A percentile compares a stretch with the other conserved stretches of the same genome.
phyloP scores from a whole-genome alignment of 2,797 vertebrate genomes.

The Melanotaenia trifasciata region DNA sequence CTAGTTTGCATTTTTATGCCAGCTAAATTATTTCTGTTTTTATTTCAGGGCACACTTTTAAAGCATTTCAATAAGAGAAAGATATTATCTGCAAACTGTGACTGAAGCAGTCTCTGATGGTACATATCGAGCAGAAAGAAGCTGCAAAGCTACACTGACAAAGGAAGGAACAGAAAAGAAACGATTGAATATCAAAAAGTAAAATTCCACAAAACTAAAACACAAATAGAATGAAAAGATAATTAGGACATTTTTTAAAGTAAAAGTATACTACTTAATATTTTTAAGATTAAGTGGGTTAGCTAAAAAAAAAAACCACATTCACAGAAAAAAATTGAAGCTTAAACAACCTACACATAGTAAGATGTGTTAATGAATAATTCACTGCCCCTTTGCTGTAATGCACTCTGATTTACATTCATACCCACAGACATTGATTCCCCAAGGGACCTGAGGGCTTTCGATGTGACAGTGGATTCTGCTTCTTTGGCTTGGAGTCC shows the following conservation, averaged over 20 bases:
- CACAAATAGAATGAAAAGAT: neutral
- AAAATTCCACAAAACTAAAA: neutral
- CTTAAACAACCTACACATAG: neutral
- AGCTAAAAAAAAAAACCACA: no score
- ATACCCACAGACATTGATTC: conserved; percentile 86
- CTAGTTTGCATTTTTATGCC: conserved; percentile 32
- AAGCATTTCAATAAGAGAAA: conserved; percentile 41
- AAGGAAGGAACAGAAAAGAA: neutral
- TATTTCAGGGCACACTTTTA: conserved; percentile 42
- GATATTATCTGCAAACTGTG: conserved; percentile 44
- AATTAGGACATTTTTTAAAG: neutral
- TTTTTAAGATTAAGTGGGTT: neutral
- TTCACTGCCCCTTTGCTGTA: conserved; percentile 10
- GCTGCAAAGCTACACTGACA: conserved; percentile 7
- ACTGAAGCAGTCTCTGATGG: conserved; percentile 16
- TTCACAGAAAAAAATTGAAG: no score
- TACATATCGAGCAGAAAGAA: conserved; percentile 17
- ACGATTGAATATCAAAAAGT: neutral
- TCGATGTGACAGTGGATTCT: conserved; percentile 78
- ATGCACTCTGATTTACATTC: conserved; percentile 33
- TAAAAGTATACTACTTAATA: neutral
- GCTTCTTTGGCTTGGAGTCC: conserved; percentile 85
- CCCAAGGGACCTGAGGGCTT: conserved; percentile 83
- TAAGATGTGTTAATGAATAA: conserved; percentile 8
- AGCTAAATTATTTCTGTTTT: conserved; percentile 41